Base-by-base conservation (phyloP, 2,888 invertebrate species). In the Andrena flavipes region DNA sequence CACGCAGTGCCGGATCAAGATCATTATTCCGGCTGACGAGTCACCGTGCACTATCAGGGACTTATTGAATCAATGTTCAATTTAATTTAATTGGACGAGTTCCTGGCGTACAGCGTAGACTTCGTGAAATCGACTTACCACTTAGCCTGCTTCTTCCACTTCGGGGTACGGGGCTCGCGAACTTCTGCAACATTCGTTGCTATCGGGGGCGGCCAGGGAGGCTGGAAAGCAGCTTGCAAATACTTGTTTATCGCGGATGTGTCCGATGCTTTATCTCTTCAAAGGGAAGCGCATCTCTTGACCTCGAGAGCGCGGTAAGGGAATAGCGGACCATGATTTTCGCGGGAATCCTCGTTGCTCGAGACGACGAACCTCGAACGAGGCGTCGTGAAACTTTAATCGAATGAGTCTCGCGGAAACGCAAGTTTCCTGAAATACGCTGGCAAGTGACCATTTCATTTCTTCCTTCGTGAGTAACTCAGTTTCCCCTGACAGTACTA, bases 181-280 rank as follows among this genome's bases (percentile, higher is more conserved):
- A 10, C 5, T 33, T 10, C 35, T 10, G 10, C 42, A 16, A 48
- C 13, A 35, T 8, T 10, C 33, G 63, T 75, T 51, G 23, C 59
- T 33, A 51, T 10, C 10, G 23, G 5, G 10, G 29, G 8, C 29
- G 3, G 35, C 7, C 13, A 10, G 26, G 26, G 13, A 20, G 56
- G 7, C 6, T 0, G 16, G 10, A 60, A 68, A 60, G 49, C 49
- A 62, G 4, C 60, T 26, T 7, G 59, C 10, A 63, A 70, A 68
- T 76, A 29, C 60, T 59, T 76, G 59, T 8, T 60, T 72, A 71
- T 64, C 63, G 33, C 10, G 16, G 51, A n/a, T 54, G 2, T 10
- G 16, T 5, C 5, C 42, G 71, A 49, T 51, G 51, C 35, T 77
- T 72, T 77, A 65, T 73, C 60, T 72, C 7, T 49, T 49, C 29